These are phyloP conservation scores for Temnothorax ravouxi DNA, from an alignment of 2,888 invertebrate genomes.

Conservation along the genomic window DNA sequence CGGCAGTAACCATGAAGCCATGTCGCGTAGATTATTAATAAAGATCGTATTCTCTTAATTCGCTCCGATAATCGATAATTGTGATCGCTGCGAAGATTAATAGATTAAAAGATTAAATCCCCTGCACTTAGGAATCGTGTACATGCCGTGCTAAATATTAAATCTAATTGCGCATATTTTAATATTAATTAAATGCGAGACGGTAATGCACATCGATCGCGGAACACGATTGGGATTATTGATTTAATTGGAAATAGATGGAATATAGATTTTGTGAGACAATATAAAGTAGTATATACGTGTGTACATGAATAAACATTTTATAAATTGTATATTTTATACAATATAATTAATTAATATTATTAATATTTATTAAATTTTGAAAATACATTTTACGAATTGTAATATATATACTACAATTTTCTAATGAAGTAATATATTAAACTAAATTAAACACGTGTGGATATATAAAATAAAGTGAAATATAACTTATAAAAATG, in stretches of 20 bases:
- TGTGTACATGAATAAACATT: background rate
- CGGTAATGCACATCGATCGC: conserved; percentile 16
- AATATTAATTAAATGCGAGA: conserved; percentile 45
- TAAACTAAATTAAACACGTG: background rate
- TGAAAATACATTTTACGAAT: background rate
- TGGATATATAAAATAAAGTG: background rate
- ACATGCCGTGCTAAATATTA: conserved; percentile 30
- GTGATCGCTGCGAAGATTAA: conserved; percentile 2
- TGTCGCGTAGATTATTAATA: background rate
- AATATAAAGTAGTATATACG: background rate
- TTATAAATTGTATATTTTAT: background rate
- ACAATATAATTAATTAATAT: conserved; percentile 1
- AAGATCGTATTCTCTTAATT: background rate
- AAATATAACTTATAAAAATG: conserved; percentile 11
- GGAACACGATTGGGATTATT: conserved; percentile 23
- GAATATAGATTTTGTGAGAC: conserved; percentile 6
- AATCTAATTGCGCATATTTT: conserved; percentile 22
- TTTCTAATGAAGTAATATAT: background rate
- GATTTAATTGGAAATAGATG: background rate
- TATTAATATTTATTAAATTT: background rate
- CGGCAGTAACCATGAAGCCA: background rate
- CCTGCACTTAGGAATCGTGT: conserved; percentile 20
- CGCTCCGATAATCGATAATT: conserved; percentile 1
- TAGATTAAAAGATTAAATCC: conserved; percentile 9
- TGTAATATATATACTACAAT: background rate